Conservation (phyloP, 2,113 vertebrate genomes). For the Antechinus flavipes region DNA sequence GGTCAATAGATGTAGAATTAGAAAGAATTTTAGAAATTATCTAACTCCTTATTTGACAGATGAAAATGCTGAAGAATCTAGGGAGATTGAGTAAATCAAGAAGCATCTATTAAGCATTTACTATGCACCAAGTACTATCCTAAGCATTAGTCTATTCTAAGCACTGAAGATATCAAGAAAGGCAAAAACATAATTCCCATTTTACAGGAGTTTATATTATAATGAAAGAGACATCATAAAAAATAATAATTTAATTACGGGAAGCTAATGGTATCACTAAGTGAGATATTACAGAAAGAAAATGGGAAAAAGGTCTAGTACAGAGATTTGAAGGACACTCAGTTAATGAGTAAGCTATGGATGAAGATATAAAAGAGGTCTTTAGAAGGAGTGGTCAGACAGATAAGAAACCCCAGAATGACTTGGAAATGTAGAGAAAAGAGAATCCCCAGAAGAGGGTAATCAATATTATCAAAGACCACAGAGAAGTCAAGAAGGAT, state of each 20-base stretch:
- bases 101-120: not conserved
- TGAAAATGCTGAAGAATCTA: not conserved
- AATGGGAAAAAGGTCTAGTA: not conserved
- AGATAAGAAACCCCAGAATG: not conserved
- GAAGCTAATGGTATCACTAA: not conserved
- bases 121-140: not conserved
- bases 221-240: not conserved
- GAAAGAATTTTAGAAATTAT: not conserved
- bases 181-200: not conserved
- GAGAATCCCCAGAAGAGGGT: not conserved
- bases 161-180: not conserved
- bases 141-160: not conserved
- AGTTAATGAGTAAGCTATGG: not conserved
- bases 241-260: not conserved
- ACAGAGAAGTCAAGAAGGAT: not conserved
- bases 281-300: not conserved
- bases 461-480: not conserved
- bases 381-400: not conserved
- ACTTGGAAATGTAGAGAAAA: not conserved
- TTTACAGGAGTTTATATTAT: not conserved
- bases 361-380: not conserved
- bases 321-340: not conserved
- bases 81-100: not conserved
- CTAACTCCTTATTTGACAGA: not conserved
- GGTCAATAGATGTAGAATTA: not conserved